A percentile compares a stretch with the other conserved stretches of the same genome.
These are phyloP conservation scores for Colistium nudipinnis DNA, from an alignment of 2,113 vertebrate genomes.

Conservation along the genomic window DNA sequence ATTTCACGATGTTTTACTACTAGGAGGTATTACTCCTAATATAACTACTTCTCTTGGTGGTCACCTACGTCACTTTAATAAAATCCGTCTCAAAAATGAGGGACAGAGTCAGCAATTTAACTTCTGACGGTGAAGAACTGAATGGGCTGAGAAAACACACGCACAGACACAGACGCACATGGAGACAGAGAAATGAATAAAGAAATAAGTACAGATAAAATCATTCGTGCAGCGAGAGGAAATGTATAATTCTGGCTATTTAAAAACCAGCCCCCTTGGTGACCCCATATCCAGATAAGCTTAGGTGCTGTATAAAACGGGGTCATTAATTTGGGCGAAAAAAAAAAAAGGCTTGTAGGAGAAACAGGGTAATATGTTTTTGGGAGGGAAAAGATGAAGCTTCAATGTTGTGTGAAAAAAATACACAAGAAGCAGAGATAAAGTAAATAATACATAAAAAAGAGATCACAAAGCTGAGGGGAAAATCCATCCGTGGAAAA, in stretches of 20 bases:
- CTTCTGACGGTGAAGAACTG: slow-evolving; percentile 52
- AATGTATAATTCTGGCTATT: slow-evolving; percentile 62
- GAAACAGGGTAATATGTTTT: slow-evolving; percentile 42
- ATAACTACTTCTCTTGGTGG: slow-evolving; percentile 26
- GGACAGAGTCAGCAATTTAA: slow-evolving; percentile 58
- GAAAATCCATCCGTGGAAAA: slow-evolving; percentile 11
- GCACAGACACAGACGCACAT: slow-evolving; percentile 51
- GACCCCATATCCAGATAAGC: slow-evolving; percentile 47
- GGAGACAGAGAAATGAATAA: slow-evolving; percentile 44
- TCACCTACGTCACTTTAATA: slow-evolving; percentile 36
- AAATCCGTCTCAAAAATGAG: slow-evolving; percentile 49
- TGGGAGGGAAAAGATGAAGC: slow-evolving; percentile 32
- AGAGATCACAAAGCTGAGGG: slow-evolving; percentile 1
- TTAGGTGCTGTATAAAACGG: slow-evolving; percentile 56
- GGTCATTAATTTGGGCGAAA: slow-evolving; percentile 63
- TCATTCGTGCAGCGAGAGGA: slow-evolving; percentile 63
- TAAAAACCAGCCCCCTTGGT: slow-evolving; percentile 56
- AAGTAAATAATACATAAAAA: slow-evolving; percentile 9
- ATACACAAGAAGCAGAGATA: slow-evolving; percentile 2
- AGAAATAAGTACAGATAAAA: slow-evolving; percentile 47
- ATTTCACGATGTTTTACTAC: slow-evolving; percentile 59
- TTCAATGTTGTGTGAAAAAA: slow-evolving; percentile 25
- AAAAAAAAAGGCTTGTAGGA: slow-evolving; percentile 50
- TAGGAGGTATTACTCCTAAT: slow-evolving; percentile 2
- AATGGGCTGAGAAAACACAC: slow-evolving; percentile 57